These are phyloP conservation scores for Ceramica pisi DNA, from an alignment of 2,888 invertebrate species.

Conservation along the genomic window DNA sequence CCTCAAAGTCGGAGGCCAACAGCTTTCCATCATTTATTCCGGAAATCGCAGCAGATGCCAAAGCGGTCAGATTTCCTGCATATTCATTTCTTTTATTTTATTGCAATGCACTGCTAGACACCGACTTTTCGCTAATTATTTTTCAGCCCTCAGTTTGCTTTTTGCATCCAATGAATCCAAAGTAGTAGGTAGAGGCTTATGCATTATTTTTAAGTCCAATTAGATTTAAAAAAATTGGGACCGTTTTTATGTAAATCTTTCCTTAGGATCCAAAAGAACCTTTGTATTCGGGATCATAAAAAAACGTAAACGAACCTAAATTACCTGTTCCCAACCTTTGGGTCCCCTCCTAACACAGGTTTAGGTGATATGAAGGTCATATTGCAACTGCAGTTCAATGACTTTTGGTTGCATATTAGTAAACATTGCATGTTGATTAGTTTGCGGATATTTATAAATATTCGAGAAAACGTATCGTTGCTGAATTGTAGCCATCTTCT, in stretches of 20 bases:
- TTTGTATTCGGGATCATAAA: neutral
- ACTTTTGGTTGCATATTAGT: constrained; percentile 6
- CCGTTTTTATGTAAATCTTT: neutral
- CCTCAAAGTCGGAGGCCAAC: constrained; percentile 29
- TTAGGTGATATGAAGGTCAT: constrained; percentile 22
- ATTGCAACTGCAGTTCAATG: constrained; percentile 20
- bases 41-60: constrained; percentile 43
- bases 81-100: constrained; percentile 8
- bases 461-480: constrained; percentile 8
- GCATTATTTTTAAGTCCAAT: neutral
- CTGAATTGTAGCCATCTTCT: neutral
- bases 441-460: constrained; percentile 16
- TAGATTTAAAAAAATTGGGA: neutral
- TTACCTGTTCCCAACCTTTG: neutral
- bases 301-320: constrained; percentile 5
- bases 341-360: neutral
- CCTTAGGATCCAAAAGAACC: neutral
- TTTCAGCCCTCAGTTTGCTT: neutral
- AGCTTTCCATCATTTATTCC: constrained; percentile 49
- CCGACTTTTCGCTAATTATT: neutral
- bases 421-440: constrained; percentile 8
- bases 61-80: constrained; percentile 14
- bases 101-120: neutral
- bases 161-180: neutral
- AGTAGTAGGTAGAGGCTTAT: too few relatives aligned